These are phyloP conservation scores for Elanoides forficatus DNA, from an alignment of 2,113 vertebrate species.

Conservation along the genomic window DNA sequence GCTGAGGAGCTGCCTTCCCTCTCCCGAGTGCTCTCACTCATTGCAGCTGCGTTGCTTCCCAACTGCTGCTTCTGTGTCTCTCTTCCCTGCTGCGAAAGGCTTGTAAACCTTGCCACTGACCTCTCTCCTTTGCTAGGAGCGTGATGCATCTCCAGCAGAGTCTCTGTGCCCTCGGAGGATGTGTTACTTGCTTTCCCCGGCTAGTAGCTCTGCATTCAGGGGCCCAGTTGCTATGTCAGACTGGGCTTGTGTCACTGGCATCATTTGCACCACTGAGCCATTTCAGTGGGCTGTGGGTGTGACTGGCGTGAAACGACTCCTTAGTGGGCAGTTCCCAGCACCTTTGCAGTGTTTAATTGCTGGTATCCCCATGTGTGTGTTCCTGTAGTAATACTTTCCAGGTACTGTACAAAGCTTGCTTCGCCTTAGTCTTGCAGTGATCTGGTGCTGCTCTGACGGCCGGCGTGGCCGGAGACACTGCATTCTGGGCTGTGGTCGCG, in stretches of 20 bases:
- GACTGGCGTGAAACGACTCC: not conserved
- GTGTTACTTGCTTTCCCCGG: not conserved
- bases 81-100: not conserved
- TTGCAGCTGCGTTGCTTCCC: not conserved
- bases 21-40: accelerated
- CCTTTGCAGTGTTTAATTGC: not conserved
- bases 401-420: not conserved
- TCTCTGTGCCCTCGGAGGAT: not conserved
- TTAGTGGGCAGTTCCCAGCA: not conserved
- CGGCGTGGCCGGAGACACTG: accelerated
- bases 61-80: not conserved
- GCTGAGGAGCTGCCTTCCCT: not conserved
- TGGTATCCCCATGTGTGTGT: not conserved
- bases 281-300: accelerated
- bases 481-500: not conserved
- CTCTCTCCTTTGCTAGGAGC: not conserved
- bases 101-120: not conserved
- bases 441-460: not conserved
- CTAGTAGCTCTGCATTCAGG: not conserved
- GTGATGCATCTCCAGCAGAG: not conserved
- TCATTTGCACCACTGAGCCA: not conserved
- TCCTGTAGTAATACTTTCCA: not conserved
- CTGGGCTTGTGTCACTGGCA: not conserved
- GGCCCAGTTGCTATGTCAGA: not conserved
- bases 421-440: not conserved